Evolutionary conservation across 2,797 vertebrate species (phyloP), one percentile per base, ranked within the genome.

Genomic region (Acestrorhynchus altus): DNA sequence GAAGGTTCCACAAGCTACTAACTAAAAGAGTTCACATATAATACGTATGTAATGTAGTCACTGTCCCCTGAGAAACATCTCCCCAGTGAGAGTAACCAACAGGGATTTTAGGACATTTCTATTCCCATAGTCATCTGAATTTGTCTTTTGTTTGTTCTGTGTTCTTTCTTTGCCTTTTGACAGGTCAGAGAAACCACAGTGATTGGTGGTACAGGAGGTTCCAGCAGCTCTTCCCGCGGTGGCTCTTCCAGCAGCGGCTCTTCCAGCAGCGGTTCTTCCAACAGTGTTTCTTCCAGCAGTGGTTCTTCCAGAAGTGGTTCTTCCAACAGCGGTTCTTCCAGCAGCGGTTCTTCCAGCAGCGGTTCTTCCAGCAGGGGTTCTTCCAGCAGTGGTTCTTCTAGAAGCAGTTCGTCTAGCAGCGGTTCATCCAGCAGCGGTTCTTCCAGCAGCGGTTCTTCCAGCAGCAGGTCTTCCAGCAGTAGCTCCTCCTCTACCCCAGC

Each of bases 231-330:
- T 4, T 82, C 85, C 0, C 18, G 70, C 0, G 76, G 81, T 0
- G 80, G 16, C 22, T 81, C 82, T 20, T 69, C 79, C 7, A 77
- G 83, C 20, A 49, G 74, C 6, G 31, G 42, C 42, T 82, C 88
- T 0, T 85, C 83, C 1, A 71, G 86, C 8, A 64, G 83, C 47
- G 6, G 85, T 74, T 81, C 87, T 4, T 82, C 85, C 0, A 20
- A 72, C 0, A 77, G 81, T 0, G 80, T 13, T n/a, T 81, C 82
- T 20, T 69, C 79, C 7, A 77, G 83, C 20, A 49, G 74, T 35
- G 31, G 42, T 9, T 82, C 88, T 0, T 85, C 83, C 1, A 71
- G 78, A 0, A 42, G 82, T 57, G 75, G 78, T 11, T 63, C 60
- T 7, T 75, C 72, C 0, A 80, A 86, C 8, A 64, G 83, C 47